Evolutionary conservation across 2,113 vertebrate genomes (phyloP).

Genomic region (Rhegmatorhina hoffmannsi): DNA sequence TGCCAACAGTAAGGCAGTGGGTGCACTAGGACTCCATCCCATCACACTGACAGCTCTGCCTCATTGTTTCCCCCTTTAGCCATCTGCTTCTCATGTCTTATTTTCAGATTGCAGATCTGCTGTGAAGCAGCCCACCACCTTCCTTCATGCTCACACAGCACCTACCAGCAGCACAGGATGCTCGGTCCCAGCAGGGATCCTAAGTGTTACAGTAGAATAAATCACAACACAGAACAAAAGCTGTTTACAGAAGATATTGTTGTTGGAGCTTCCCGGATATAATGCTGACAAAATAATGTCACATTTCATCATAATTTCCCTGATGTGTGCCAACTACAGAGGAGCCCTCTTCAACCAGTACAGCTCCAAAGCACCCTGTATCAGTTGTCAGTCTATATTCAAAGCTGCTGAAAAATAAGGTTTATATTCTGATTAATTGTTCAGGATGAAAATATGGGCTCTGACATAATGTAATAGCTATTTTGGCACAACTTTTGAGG

Average conservation of each 20-base stretch:
- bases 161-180: slow-evolving; percentile 15
- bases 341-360: background rate
- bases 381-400: background rate
- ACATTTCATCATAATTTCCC: background rate
- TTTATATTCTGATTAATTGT: slow-evolving; percentile 56
- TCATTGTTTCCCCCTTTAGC: slow-evolving; percentile 45
- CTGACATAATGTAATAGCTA: slow-evolving; percentile 65
- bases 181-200: background rate
- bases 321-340: background rate
- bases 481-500: slow-evolving; percentile 67
- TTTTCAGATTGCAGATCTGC: slow-evolving; percentile 30
- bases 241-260: background rate
- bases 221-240: background rate
- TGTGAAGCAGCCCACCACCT: slow-evolving; percentile 31
- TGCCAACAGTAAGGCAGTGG: background rate
- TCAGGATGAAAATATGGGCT: slow-evolving; percentile 41
- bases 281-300: background rate
- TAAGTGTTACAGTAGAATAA: background rate
- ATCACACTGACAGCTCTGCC: slow-evolving; percentile 28
- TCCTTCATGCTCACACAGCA: background rate
- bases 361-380: background rate
- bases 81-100: slow-evolving; percentile 37
- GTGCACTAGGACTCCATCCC: background rate
- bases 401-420: background rate
- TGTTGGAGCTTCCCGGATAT: background rate